A percentile compares a stretch with the other conserved stretches of the same genome.
Evolutionary conservation across 2,113 vertebrate species (phyloP).

Genomic region (Ophthalmolycus amberensis): DNA sequence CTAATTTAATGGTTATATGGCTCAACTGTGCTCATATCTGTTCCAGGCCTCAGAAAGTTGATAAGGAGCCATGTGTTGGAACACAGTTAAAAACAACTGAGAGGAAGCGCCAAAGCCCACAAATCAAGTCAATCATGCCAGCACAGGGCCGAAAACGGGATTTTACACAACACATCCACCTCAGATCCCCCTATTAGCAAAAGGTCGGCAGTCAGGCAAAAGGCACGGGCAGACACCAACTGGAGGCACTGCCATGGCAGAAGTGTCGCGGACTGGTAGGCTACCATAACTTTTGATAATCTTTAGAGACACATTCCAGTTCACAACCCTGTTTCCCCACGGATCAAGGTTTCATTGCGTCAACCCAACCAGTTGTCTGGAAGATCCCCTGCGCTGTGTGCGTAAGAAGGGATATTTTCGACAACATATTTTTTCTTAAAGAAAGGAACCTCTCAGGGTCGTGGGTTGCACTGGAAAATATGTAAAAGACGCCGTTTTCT

Average conservation of each 20-base stretch:
- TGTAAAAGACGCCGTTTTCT: background rate
- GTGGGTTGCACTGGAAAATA: background rate
- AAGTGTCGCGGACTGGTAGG: constrained; percentile 26
- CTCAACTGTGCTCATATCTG: constrained; percentile 48
- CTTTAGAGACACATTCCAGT: constrained; percentile 29
- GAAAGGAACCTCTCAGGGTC: background rate
- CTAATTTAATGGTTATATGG: constrained; percentile 30
- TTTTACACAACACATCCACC: constrained; percentile 31
- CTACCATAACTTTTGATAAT: constrained; percentile 15
- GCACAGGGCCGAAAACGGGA: constrained; percentile 31
- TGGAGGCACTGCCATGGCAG: constrained; percentile 8
- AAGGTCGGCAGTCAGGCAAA: constrained; percentile 58
- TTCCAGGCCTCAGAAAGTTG: constrained; percentile 44
- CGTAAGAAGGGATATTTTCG: constrained; percentile 17
- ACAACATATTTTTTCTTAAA: background rate
- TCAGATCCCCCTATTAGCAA: constrained; percentile 17
- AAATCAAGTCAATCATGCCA: constrained; percentile 41
- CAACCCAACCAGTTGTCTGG: background rate
- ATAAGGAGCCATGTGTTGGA: constrained; percentile 62
- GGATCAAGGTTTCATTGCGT: constrained; percentile 18
- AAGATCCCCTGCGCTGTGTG: background rate
- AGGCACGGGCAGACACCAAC: constrained; percentile 40
- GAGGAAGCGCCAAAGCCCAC: constrained; percentile 36
- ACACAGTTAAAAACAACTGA: constrained; percentile 34
- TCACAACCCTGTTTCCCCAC: constrained; percentile 21